A percentile compares a stretch with the other conserved stretches of the same genome.
These are phyloP conservation scores for Platichthys stellatus DNA, from an alignment of 2,113 vertebrate genomes.

Conservation along the genomic window DNA sequence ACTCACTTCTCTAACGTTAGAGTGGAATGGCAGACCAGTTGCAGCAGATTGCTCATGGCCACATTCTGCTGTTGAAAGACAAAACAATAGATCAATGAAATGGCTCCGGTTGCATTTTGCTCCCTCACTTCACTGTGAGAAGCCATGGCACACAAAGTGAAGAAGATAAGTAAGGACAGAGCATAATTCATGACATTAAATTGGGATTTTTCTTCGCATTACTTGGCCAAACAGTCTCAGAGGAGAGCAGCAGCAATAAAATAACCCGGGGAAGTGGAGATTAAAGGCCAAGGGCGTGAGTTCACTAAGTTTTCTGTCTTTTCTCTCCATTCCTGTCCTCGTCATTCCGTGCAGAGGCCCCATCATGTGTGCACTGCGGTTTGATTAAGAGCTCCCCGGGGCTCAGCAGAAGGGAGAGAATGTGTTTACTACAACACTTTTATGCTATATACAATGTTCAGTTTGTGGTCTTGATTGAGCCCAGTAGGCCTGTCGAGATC, in stretches of 20 bases:
- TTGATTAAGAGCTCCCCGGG: constrained; percentile 85
- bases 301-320: constrained; percentile 32
- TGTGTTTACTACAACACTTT: constrained; percentile 92
- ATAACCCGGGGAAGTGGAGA: constrained; percentile 49
- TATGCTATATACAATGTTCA: constrained; percentile 84
- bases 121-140: constrained; percentile 19
- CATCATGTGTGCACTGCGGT: constrained; percentile 74
- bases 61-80: constrained; percentile 35
- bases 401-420: constrained; percentile 67
- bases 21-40: constrained; percentile 26
- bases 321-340: constrained; percentile 30
- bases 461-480: constrained; percentile 88
- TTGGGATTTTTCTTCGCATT: constrained; percentile 36
- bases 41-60: constrained; percentile 53
- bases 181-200: background rate
- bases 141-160: constrained; percentile 38
- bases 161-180: constrained; percentile 27
- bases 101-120: constrained; percentile 30
- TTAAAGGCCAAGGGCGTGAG: constrained; percentile 32
- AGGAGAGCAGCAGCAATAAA: constrained; percentile 13
- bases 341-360: constrained; percentile 42
- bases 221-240: constrained; percentile 37
- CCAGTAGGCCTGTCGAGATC: constrained; percentile 89
- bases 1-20: constrained; percentile 15
- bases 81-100: constrained; percentile 53